A percentile compares a stretch with the other conserved stretches of the same genome.
Evolutionary conservation across 2,113 vertebrate genomes (phyloP).

Genomic region (Caloenas nicobarica): DNA sequence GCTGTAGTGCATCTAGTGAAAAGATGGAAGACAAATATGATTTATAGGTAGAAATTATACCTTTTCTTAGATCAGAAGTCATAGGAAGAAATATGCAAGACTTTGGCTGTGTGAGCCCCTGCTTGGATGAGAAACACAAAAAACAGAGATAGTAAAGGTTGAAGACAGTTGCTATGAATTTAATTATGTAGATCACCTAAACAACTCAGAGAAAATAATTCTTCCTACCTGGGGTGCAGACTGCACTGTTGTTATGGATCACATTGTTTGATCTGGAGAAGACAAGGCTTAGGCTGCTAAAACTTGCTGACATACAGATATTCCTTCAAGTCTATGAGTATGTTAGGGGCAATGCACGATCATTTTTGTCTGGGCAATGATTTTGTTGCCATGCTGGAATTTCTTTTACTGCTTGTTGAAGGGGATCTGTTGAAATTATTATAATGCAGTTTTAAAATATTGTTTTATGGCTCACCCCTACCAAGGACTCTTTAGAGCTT

Average conservation of each 20-base stretch:
- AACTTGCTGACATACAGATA: neutral
- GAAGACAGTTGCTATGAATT: neutral
- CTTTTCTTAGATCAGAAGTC: neutral
- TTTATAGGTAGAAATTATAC: neutral
- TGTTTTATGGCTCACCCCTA: neutral
- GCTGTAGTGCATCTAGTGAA: neutral
- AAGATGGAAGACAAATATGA: neutral
- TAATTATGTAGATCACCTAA: neutral
- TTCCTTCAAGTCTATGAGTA: neutral
- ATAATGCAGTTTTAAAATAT: neutral
- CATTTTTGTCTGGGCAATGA: neutral
- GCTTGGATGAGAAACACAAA: neutral
- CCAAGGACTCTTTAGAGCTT: neutral
- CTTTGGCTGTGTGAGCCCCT: neutral
- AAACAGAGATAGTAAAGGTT: neutral
- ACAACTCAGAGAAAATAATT: neutral
- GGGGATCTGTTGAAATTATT: neutral
- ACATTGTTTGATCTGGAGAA: neutral
- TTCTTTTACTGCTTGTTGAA: neutral
- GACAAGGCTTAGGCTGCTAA: neutral
- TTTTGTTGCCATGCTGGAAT: neutral
- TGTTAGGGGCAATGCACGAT: neutral
- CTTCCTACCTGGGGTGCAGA: neutral
- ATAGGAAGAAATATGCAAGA: neutral
- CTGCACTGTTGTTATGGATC: neutral